Percentiles rank a stretch among this genome's conserved stretches.
phyloP scores from a whole-genome alignment of 2,888 invertebrate species.

The Antheraea yamamai region DNA sequence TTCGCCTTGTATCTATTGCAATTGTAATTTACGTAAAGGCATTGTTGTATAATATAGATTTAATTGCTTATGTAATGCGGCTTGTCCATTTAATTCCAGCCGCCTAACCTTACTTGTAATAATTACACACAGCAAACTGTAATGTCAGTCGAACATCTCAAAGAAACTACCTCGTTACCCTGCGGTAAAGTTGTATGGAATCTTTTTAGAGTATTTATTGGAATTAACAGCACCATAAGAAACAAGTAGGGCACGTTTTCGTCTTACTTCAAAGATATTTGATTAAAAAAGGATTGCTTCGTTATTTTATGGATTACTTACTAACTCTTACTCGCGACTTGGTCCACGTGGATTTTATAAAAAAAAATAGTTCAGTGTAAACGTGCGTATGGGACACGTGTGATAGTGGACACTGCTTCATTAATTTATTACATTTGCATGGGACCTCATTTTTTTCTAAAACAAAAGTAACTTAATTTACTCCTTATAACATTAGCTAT shows the following conservation, averaged over 20 bases:
- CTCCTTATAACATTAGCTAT: too few species aligned
- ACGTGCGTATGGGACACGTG: too few species aligned
- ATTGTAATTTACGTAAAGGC: neutral
- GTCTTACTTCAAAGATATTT: neutral
- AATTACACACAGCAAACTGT: neutral
- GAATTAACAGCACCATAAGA: neutral
- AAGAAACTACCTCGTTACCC: neutral
- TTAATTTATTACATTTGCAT: too few species aligned
- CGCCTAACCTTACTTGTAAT: neutral
- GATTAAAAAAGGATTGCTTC: neutral
- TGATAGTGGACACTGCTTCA: too few species aligned
- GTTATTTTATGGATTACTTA: neutral
- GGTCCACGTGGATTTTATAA: too few species aligned
- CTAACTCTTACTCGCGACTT: too few species aligned
- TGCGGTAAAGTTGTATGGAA: neutral
- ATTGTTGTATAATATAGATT: neutral
- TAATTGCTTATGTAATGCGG: neutral
- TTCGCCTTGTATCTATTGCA: constrained; percentile 16
- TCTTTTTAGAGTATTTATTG: neutral
- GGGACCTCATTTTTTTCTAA: too few species aligned
- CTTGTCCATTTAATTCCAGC: neutral
- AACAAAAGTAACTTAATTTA: too few species aligned
- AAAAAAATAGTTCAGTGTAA: too few species aligned
- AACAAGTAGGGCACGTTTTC: neutral
- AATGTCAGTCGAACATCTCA: neutral